Base-by-base conservation (phyloP, 2,797 vertebrate species). In the Megaceryle alcyon region DNA sequence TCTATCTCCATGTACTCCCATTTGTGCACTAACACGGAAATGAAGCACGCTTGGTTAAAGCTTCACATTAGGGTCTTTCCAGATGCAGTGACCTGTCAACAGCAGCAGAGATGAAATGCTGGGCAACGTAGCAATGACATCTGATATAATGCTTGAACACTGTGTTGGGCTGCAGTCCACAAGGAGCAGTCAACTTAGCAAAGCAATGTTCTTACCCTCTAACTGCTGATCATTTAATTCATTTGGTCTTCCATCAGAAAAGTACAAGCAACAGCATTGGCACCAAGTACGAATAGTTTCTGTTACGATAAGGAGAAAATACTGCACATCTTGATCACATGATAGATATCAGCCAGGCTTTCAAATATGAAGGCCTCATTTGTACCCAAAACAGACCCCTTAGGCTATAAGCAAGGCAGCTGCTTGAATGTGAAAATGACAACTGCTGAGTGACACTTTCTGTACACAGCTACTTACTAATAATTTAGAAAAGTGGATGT, bases 401-500 rank as follows among this genome's bases (percentile, higher is more conserved):
- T 3, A 3, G 64, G 68, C 64, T 64, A 14, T 20, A 68, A 90
- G 54, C 19, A 82, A 86, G 75, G 83, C 63, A 79, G 83, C 75
- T 37, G 41, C 33, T 56, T 63, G 16, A 72, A 76, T 22, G 41
- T 68, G 75, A 68, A 96, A 92, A 82, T 59, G 75, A 93, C 77
- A 73, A 64, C 65, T 33, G 35, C 48, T 77, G 80, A 92, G 61
- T 75, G 95, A 93, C 86, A 82, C 48, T 78, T 93, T 82, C 71
- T 71, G 75, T 85, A 95, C 78, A 73, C 88, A 86, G 64, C 33
- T 91, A 85, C 86, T 96, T 89, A 90, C 66, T 89, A 93, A 97
- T 92, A 86, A 96, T 96, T 95, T 93, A 77, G 88, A 89, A 91
- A 96, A 94, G 91, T 93, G 84, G 78, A 88, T 95, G 78, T 94